phyloP scores from a whole-genome alignment of 1,140 invertebrate genomes.

The Drosophila kanapiae region DNA sequence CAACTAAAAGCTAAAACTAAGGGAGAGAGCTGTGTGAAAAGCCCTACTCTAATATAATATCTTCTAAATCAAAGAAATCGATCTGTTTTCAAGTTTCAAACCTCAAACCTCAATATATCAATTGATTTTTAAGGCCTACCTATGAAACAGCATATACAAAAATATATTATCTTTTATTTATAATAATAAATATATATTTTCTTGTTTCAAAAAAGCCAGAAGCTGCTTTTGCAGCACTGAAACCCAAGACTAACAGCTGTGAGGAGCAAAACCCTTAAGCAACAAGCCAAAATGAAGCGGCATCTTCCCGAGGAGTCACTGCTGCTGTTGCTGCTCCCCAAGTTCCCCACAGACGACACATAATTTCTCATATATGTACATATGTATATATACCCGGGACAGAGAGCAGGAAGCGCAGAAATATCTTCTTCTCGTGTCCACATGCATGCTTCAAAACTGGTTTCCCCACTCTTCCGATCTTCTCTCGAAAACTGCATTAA shows the following conservation, averaged over 20 bases:
- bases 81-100: too few species aligned
- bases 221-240: background rate
- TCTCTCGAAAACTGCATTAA: slow-evolving; percentile 18
- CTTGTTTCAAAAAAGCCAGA: background rate
- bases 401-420: slow-evolving; percentile 66
- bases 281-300: slow-evolving; percentile 8
- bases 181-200: background rate
- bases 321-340: background rate
- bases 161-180: too few species aligned
- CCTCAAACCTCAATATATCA: background rate
- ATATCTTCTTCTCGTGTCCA: slow-evolving; percentile 56
- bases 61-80: background rate
- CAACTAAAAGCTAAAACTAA: slow-evolving; percentile 2
- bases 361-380: slow-evolving; percentile 17
- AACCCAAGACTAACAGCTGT: background rate
- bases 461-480: slow-evolving; percentile 36
- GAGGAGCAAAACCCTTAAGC: background rate
- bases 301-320: slow-evolving; percentile 5
- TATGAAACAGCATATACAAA: background rate
- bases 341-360: slow-evolving; percentile 22
- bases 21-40: slow-evolving; percentile 20
- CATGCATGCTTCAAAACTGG: slow-evolving; percentile 51
- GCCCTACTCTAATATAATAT: too few species aligned
- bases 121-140: background rate
- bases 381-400: slow-evolving; percentile 27